A percentile compares a stretch with the other conserved stretches of the same genome.
phyloP scores from a whole-genome alignment of 2,888 invertebrate genomes.

The Nysson spinosus region DNA sequence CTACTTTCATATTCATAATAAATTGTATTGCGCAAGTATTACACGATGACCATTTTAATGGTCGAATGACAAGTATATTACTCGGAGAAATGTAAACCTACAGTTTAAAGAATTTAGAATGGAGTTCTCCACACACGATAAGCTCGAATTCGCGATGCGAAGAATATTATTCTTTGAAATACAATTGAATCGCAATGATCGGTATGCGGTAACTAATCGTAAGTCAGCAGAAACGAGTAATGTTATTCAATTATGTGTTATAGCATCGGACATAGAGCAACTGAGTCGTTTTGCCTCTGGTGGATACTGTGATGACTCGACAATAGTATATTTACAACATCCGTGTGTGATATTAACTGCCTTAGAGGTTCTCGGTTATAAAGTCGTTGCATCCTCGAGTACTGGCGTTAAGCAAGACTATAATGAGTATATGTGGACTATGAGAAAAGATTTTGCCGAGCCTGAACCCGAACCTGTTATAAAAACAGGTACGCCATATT shows the following conservation, averaged over 20 bases:
- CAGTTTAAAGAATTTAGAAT: too few species aligned
- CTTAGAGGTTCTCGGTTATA: slow-evolving; percentile 91
- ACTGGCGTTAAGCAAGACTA: slow-evolving; percentile 92
- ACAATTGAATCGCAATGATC: too few species aligned
- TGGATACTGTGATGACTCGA: slow-evolving; percentile 90
- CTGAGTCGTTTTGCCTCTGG: slow-evolving; percentile 90
- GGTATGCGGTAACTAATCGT: neutral
- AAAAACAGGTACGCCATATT: slow-evolving; percentile 65
- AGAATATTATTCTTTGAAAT: too few species aligned
- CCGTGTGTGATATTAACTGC: slow-evolving; percentile 92
- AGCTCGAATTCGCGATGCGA: too few species aligned
- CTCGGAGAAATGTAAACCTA: too few species aligned
- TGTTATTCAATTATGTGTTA: slow-evolving; percentile 60
- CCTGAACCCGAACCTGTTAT: slow-evolving; percentile 83
- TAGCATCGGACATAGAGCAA: slow-evolving; percentile 89
- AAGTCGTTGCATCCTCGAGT: slow-evolving; percentile 91
- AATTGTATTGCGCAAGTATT: too few species aligned
- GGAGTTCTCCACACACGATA: too few species aligned
- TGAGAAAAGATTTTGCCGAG: slow-evolving; percentile 91
- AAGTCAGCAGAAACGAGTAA: slow-evolving; percentile 9
- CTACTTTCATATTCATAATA: too few species aligned
- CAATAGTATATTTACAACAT: slow-evolving; percentile 91
- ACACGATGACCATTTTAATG: too few species aligned
- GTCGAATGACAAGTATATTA: too few species aligned
- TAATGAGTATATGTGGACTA: slow-evolving; percentile 96